Base-by-base conservation (phyloP, 2,888 invertebrate genomes). In the Acleris holmiana region DNA sequence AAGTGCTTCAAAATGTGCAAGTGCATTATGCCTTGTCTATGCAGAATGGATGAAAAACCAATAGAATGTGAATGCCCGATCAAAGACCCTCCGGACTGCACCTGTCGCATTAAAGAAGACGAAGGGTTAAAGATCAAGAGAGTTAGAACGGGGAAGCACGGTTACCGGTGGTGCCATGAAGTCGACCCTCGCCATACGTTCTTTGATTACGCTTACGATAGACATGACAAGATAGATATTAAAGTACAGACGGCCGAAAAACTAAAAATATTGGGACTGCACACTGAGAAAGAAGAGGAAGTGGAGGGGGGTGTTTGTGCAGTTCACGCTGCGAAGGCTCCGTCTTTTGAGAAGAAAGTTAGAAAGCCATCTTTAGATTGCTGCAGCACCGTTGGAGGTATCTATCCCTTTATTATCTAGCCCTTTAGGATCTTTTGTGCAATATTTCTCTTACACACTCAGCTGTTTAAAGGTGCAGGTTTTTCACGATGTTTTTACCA, bases 351-450 rank as follows among this genome's bases (percentile, higher is more conserved):
- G 68, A 83, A 77, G 68, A 84, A 82, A 76, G 67, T 77, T 53
- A 76, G 82, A 23, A 88, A 82, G 64, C 82, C 89, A 47, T 86
- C 90, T 35, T 73, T 92, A 64, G 93, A 93, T 70, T 92, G 91
- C 67, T 93, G 92, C 72, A 91, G 91, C 72, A 80, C 90, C 54
- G 87, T 92, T 72, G 93, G 93, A 70, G 93, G 93, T 89, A 46
- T n/a, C n/a, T n/a, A n/a, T n/a, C n/a, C n/a, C n/a, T n/a, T n/a
- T n/a, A n/a, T n/a, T n/a, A n/a, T n/a, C n/a, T n/a, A n/a, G n/a
- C n/a, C n/a, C n/a, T n/a, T n/a, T n/a, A n/a, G n/a, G n/a, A n/a
- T n/a, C n/a, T n/a, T n/a, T n/a, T n/a, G n/a, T n/a, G n/a, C n/a
- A n/a, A n/a, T n/a, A n/a, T n/a, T n/a, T n/a, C n/a, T n/a, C n/a